Evolutionary conservation across 2,113 vertebrate genomes (phyloP).

Genomic region (Copsychus sechellarum): DNA sequence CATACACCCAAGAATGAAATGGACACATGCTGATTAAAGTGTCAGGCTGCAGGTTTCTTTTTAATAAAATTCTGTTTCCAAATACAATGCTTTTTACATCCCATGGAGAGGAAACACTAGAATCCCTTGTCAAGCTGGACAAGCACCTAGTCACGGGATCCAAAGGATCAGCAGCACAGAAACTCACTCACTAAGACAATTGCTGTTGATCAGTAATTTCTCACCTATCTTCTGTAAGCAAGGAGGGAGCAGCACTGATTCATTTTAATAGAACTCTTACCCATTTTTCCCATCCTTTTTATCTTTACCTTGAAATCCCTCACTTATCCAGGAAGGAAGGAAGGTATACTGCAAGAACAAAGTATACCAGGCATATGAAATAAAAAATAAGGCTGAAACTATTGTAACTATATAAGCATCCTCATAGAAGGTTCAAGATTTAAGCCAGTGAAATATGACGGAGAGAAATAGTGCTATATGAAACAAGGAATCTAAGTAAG

Average conservation of each 20-base stretch:
- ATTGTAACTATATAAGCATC: neutral
- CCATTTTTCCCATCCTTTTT: neutral
- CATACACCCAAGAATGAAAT: neutral
- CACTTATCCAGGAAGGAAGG: neutral
- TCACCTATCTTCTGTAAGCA: neutral
- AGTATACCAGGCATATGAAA: neutral
- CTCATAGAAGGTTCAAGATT: neutral
- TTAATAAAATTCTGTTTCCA: neutral
- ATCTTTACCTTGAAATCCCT: neutral
- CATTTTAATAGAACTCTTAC: neutral
- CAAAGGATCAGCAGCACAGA: neutral
- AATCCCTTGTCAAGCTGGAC: neutral
- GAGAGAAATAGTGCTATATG: neutral
- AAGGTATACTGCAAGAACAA: neutral
- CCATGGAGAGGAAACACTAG: neutral
- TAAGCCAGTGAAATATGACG: neutral
- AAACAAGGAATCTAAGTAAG: neutral
- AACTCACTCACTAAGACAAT: neutral
- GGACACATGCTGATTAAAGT: neutral
- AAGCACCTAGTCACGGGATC: neutral
- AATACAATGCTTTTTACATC: neutral
- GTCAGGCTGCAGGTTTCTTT: neutral
- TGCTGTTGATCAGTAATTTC: neutral
- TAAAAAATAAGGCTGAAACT: neutral
- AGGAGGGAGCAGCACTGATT: neutral